A percentile compares a stretch with the other conserved stretches of the same genome.
Evolutionary conservation across 1,140 invertebrate genomes (phyloP).

Genomic region (Olivierus martensii): DNA sequence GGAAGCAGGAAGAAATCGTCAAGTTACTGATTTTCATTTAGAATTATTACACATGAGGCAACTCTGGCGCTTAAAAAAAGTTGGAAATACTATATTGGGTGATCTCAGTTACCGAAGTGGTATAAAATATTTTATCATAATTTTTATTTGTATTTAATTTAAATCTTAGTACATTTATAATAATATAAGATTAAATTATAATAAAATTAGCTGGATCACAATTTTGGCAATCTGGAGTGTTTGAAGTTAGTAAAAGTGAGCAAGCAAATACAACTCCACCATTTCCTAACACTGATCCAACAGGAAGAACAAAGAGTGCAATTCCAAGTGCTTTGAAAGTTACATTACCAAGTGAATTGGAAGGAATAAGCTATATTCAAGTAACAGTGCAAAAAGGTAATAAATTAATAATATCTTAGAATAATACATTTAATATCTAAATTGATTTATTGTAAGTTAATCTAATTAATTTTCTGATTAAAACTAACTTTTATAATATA

Average conservation of each 20-base stretch:
- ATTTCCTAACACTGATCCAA: conserved; percentile 29
- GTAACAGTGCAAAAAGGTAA: conserved; percentile 81
- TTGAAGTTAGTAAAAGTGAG: conserved; percentile 91
- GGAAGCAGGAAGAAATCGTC: conserved; percentile 51
- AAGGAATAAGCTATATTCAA: conserved; percentile 90
- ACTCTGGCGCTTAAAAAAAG: conserved; percentile 91
- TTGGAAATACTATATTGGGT: conserved; percentile 86
- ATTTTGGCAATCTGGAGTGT: conserved; percentile 82
- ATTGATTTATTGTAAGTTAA: too few relatives aligned
- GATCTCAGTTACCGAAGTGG: conserved; percentile 87
- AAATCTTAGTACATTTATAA: too few relatives aligned
- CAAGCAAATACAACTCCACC: conserved; percentile 37
- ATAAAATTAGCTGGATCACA: conserved; percentile 61
- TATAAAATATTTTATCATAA: conserved; percentile 18
- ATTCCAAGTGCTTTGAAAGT: conserved; percentile 64
- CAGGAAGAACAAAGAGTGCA: conserved; percentile 7
- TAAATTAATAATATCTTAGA: too few relatives aligned
- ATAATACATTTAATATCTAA: too few relatives aligned
- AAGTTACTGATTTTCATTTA: conserved; percentile 70
- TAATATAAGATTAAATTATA: too few relatives aligned
- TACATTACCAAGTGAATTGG: conserved; percentile 79
- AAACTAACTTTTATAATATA: too few relatives aligned
- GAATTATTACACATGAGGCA: conserved; percentile 77
- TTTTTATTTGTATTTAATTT: too few relatives aligned
- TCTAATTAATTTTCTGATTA: too few relatives aligned